Percentiles rank a stretch among this genome's conserved stretches.
Conservation (phyloP, 2,888 invertebrate species). For the Patella caerulea region DNA sequence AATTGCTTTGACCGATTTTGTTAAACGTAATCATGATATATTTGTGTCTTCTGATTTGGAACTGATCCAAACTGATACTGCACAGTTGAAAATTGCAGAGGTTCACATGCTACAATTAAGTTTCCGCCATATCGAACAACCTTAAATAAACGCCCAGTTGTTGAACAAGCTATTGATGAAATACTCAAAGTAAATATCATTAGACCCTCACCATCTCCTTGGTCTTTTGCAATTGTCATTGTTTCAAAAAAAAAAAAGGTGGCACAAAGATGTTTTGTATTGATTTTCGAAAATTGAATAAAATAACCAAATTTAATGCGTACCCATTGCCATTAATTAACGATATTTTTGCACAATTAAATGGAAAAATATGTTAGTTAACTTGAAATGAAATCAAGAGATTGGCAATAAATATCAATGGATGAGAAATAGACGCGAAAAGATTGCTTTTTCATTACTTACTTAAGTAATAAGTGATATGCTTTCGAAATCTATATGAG, state of each 20-base stretch:
- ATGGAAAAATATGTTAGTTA: not conserved
- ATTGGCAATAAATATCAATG: too few species aligned
- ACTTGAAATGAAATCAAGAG: too few species aligned
- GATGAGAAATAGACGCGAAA: too few species aligned
- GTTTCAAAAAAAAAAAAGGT: slow-evolving; percentile 6
- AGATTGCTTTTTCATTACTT: too few species aligned
- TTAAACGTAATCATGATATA: too few species aligned
- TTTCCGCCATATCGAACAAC: too few species aligned
- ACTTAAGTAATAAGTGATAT: too few species aligned
- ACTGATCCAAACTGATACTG: not conserved
- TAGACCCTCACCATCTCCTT: not conserved
- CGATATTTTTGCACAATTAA: not conserved
- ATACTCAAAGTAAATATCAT: not conserved
- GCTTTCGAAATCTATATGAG: not conserved
- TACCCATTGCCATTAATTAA: slow-evolving; percentile 6
- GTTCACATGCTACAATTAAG: too few species aligned
- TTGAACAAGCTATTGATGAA: too few species aligned
- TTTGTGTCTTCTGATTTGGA: too few species aligned
- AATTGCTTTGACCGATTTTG: too few species aligned
- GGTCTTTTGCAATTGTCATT: not conserved
- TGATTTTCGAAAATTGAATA: slow-evolving; percentile 21
- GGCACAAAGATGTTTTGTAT: not conserved
- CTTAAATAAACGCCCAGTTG: too few species aligned
- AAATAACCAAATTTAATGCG: slow-evolving; percentile 27
- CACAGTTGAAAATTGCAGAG: not conserved